phyloP scores from a whole-genome alignment of 2,888 invertebrate species.

The Helleia helle region DNA sequence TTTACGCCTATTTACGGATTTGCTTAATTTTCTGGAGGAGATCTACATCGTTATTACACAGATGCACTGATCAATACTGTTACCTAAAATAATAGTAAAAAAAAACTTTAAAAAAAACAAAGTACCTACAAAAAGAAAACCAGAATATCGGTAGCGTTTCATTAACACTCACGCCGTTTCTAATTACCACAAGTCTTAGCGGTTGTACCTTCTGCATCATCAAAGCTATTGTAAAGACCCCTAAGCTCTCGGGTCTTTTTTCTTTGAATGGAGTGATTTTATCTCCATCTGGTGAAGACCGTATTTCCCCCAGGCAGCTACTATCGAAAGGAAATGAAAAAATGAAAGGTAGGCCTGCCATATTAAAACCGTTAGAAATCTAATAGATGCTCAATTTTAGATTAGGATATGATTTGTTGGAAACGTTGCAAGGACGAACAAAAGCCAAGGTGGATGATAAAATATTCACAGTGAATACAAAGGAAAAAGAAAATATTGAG shows the following conservation, averaged over 20 bases:
- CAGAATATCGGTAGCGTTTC: slow-evolving; percentile 15
- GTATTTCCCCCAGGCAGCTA: slow-evolving; percentile 12
- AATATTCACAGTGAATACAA: no score
- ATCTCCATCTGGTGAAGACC: slow-evolving; percentile 17
- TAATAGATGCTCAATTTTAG: slow-evolving; percentile 5
- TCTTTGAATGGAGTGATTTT: slow-evolving; percentile 24
- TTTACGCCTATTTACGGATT: no score
- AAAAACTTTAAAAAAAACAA: neutral
- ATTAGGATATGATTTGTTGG: neutral
- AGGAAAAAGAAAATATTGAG: no score
- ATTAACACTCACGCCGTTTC: slow-evolving; percentile 29
- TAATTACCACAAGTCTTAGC: slow-evolving; percentile 39
- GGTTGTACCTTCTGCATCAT: slow-evolving; percentile 34
- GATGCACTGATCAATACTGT: no score
- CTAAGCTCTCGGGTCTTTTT: slow-evolving; percentile 25
- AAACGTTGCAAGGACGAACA: no score
- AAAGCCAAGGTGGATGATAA: no score
- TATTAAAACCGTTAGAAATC: neutral
- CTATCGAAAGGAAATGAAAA: slow-evolving; percentile 9
- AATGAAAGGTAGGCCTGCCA: slow-evolving; percentile 13
- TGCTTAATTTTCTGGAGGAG: no score
- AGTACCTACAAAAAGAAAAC: neutral
- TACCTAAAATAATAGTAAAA: no score
- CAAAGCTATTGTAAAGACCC: slow-evolving; percentile 32
- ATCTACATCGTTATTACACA: no score